Base-by-base conservation (phyloP, 2,888 invertebrate genomes). In the Hydropsyche betteni region DNA sequence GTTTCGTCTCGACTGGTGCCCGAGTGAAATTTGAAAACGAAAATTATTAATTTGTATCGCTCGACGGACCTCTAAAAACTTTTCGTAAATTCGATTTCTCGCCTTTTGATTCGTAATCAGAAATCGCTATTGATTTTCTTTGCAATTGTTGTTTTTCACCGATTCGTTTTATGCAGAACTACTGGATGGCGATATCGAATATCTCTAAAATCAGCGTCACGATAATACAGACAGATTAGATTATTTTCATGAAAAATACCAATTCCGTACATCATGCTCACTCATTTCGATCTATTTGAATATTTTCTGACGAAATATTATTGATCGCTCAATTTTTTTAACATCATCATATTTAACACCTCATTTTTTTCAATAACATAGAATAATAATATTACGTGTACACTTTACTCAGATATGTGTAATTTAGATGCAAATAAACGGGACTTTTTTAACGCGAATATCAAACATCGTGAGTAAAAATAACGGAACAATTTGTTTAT, bases 401-500 rank as follows among this genome's bases (percentile, higher is more conserved):
- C 24, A 24, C 2, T 44, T 44, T 44, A 10, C 10, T 44, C 7
- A 44, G 10, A n/a, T 44, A 6, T 44, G 44, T 8, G 24, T 24
- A 16, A 14, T 58, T 58, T 58, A 4, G 24, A 58, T 58, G 24
- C 58, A 24, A 58, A 58, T 58, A 58, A 58, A 58, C 58, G 58
- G 58, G 14, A 58, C n/a, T 16, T 58, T 58, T 58, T 58, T 16
- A 58, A 4, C 14, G 53, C 5, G 53, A 53, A 53, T 53, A 53
- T n/a, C 53, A 53, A 53, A 53, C 53, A 53, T 24, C 58, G 58
- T 58, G 58, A 24, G 16, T 14, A 58, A 58, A 58, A 24, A 24
- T 58, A 58, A 58, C 58, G 58, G 58, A 58, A 44, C 44, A 44
- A 58, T 58, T 58, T 24, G 24, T 24, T 24, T 58, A 58, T 16